Base-by-base conservation (phyloP, 2,797 vertebrate genomes). In the Sparus aurata region DNA sequence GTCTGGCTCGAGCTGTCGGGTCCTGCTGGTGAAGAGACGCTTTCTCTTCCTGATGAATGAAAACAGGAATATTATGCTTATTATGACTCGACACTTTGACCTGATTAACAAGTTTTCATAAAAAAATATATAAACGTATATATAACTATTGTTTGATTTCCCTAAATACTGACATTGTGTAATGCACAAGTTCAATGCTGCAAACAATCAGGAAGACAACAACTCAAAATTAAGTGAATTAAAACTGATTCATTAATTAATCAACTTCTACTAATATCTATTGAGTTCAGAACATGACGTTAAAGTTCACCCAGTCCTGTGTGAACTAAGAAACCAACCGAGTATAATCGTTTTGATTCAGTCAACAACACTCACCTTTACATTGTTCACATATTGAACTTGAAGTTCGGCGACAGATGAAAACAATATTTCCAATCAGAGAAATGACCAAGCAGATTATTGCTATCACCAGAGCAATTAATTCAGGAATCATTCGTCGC, bases 381-480 rank as follows among this genome's bases (percentile, higher is more conserved):
- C 0, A 20, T 5, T 38, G 49, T 59, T 27, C 10, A 57, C 23
- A 2, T 2, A 1, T 1, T 69, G 27, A 5, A 68, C 12, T 63
- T 54, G n/a, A 38, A 25, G 58, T 79, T 68, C 0, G 43, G 0
- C 38, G 0, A 50, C n/a, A 65, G 27, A 85, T 62, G 16, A 81
- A 55, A 61, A 45, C 3, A 25, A 75, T 15, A 71, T 68, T 79
- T 50, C 69, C 30, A 43, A 52, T 8, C 25, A 71, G 0, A 57
- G 72, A 83, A 49, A 75, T 20, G 12, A 15, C 3, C 67, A 75
- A 59, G n/a, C 57, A 79, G 57, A 52, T 18, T 3, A 23, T 5
- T 23, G 12, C 2, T 49, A 69, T 49, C 43, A 68, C 12, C 38
- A 69, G 0, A 0, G 3, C 27, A 61, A 11, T 22, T 6, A 60